phyloP scores from a whole-genome alignment of 2,888 invertebrate species.

The Lysandra bellargus region DNA sequence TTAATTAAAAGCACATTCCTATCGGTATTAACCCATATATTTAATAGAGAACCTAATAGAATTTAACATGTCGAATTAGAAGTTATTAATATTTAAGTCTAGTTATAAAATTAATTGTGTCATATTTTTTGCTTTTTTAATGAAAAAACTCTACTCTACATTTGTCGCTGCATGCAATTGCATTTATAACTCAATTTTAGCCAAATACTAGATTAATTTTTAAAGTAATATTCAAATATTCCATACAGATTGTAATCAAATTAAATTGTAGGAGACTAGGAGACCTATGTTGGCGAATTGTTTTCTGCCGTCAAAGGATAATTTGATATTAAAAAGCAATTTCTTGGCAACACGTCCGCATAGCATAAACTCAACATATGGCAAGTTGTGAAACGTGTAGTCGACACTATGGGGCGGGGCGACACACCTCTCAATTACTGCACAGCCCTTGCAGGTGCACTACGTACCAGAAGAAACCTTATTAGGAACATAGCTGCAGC shows the following conservation, averaged over 20 bases:
- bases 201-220: background rate
- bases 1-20: conserved; percentile 25
- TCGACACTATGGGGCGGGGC: conserved; percentile 62
- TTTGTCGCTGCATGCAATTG: background rate
- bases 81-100: conserved; percentile 44
- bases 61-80: conserved; percentile 51
- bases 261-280: background rate
- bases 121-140: no score
- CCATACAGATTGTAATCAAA: background rate
- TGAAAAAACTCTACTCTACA: background rate
- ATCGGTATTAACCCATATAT: conserved; percentile 32
- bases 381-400: conserved; percentile 49
- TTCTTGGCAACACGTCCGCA: conserved; percentile 40
- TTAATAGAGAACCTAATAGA: conserved; percentile 35
- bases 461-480: conserved; percentile 41
- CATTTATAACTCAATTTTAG: background rate
- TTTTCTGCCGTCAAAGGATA: conserved; percentile 23
- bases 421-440: conserved; percentile 76
- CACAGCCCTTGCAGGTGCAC: conserved; percentile 49
- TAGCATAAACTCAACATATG: conserved; percentile 46
- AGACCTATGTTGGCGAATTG: background rate
- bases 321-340: conserved; percentile 44
- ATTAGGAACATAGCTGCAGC: conserved; percentile 30
- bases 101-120: no score
- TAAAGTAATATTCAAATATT: background rate